Conservation (phyloP, 2,888 invertebrate species). For the Lasioglossum villosulum region DNA sequence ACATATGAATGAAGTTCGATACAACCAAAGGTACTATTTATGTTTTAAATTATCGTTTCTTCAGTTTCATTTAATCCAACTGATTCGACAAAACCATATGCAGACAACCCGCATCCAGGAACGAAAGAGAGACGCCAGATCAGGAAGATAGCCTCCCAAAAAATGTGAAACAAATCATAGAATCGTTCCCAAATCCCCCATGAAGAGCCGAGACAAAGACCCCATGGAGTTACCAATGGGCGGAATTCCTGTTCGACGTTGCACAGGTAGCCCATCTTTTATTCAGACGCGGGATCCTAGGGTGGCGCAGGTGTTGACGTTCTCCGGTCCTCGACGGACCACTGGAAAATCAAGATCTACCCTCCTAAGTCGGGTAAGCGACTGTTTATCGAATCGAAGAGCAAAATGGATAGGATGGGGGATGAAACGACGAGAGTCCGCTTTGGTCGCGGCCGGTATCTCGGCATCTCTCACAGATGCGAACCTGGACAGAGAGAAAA, state of each 20-base stretch:
- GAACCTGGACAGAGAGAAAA: constrained; percentile 53
- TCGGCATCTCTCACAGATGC: constrained; percentile 65
- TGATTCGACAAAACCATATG: too few species aligned
- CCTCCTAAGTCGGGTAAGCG: not conserved
- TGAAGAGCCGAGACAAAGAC: not conserved
- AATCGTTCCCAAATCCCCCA: not conserved
- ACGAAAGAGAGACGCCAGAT: not conserved
- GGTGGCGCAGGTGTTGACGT: constrained; percentile 1
- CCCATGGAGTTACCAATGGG: not conserved
- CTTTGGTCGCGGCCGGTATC: constrained; percentile 11
- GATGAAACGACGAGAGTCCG: constrained; percentile 15
- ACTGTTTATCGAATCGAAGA: constrained; percentile 9
- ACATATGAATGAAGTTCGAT: too few species aligned
- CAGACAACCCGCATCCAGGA: not conserved
- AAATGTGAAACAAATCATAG: not conserved
- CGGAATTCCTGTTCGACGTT: not conserved
- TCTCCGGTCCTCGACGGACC: not conserved
- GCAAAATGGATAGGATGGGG: not conserved
- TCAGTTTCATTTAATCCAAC: not conserved
- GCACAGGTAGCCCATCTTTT: constrained; percentile 12
- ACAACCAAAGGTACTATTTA: too few species aligned
- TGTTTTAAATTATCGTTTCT: not conserved
- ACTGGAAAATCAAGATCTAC: constrained; percentile 2
- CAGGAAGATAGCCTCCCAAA: not conserved
- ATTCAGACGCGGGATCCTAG: not conserved